Conservation (phyloP, 1,140 invertebrate genomes). For the Laupala kohalensis region DNA sequence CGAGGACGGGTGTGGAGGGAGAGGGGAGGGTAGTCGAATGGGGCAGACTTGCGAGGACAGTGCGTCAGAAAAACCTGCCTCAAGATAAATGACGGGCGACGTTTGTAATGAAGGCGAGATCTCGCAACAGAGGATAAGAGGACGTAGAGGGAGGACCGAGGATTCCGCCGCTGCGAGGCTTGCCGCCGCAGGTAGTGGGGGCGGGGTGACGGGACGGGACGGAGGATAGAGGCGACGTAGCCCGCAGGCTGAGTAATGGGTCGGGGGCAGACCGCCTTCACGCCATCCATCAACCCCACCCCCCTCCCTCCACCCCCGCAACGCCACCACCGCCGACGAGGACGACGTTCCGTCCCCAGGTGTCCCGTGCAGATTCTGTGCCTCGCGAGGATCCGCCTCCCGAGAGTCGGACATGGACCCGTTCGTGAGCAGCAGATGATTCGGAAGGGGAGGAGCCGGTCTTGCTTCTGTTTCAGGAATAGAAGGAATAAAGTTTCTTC, state of each 20-base stretch:
- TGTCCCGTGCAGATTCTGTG: background rate
- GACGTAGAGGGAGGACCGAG: background rate
- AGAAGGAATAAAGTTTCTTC: no score
- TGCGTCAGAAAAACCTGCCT: background rate
- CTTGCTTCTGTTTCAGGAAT: no score
- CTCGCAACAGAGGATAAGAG: background rate
- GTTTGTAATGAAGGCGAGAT: background rate
- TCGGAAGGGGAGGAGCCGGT: no score
- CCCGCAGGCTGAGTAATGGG: background rate
- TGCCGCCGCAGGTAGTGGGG: no score
- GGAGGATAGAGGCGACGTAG: background rate
- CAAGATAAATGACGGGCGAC: background rate
- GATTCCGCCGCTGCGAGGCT: background rate
- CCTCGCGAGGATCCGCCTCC: no score
- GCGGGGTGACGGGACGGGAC: no score
- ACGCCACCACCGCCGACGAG: no score
- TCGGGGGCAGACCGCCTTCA: background rate
- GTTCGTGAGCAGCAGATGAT: background rate
- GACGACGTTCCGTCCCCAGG: background rate
- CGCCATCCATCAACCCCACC: background rate
- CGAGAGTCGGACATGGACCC: background rate
- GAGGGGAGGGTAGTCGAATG: background rate
- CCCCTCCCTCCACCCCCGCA: background rate
- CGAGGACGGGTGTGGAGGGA: no score
- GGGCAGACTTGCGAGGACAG: background rate